These are phyloP conservation scores for Halcyon senegalensis DNA, from an alignment of 2,113 vertebrate genomes.

Conservation along the genomic window DNA sequence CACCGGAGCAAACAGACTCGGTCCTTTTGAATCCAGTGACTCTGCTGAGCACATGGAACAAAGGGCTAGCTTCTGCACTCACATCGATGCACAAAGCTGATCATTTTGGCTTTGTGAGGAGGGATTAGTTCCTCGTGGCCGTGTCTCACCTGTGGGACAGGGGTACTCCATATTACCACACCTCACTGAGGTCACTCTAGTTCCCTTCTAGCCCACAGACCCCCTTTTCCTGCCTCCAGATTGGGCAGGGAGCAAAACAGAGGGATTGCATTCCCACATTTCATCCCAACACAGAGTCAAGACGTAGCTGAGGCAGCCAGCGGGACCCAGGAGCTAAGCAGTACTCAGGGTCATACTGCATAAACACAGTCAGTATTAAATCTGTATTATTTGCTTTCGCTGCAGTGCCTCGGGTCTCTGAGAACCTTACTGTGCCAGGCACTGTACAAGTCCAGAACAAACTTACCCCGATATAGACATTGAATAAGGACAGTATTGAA, in stretches of 20 bases:
- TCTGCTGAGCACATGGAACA: background rate
- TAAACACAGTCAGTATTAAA: conserved; percentile 65
- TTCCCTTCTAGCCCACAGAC: background rate
- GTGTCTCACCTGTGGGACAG: background rate
- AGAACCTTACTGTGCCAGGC: conserved; percentile 42
- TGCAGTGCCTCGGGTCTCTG: conserved; percentile 10
- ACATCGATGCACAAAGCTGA: background rate
- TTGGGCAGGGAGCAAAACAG: background rate
- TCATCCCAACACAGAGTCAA: background rate
- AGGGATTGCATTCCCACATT: background rate
- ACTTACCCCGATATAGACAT: conserved; percentile 34
- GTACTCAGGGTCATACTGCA: conserved; percentile 46
- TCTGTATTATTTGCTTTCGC: conserved; percentile 46
- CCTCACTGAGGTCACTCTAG: accelerated
- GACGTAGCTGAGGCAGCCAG: background rate
- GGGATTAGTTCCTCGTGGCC: background rate
- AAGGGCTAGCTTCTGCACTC: background rate
- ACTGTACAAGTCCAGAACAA: conserved; percentile 57
- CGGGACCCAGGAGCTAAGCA: conserved; percentile 11
- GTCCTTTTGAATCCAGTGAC: background rate
- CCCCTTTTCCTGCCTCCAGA: background rate
- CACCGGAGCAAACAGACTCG: background rate
- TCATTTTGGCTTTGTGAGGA: background rate
- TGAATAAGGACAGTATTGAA: conserved; percentile 59
- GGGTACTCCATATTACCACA: accelerated